Conservation (phyloP, 2,888 invertebrate genomes). For the Sarcophaga variegata region DNA sequence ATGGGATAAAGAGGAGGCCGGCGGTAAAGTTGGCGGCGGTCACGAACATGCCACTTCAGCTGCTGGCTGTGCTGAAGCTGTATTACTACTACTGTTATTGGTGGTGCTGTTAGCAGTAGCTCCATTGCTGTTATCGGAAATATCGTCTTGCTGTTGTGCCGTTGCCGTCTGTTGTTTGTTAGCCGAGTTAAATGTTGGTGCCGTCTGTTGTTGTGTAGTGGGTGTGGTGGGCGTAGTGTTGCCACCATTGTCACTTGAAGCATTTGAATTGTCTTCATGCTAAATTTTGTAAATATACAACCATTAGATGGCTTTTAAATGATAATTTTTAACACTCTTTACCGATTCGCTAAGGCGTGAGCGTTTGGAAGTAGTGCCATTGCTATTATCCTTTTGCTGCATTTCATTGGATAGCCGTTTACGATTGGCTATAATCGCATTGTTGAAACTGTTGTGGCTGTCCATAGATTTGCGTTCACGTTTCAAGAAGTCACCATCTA, state of each 20-base stretch:
- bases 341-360: slow-evolving; percentile 80
- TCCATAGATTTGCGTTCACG: slow-evolving; percentile 87
- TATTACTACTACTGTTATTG: slow-evolving; percentile 64
- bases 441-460: slow-evolving; percentile 80
- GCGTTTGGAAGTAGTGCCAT: slow-evolving; percentile 71
- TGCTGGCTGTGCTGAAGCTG: slow-evolving; percentile 72
- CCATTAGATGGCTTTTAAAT: background rate
- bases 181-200: slow-evolving; percentile 73
- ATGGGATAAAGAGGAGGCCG: slow-evolving; percentile 60
- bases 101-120: slow-evolving; percentile 61
- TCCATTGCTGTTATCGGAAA: slow-evolving; percentile 54
- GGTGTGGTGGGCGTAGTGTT: slow-evolving; percentile 76
- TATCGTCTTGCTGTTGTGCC: slow-evolving; percentile 54
- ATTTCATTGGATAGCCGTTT: slow-evolving; percentile 81
- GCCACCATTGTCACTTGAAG: slow-evolving; percentile 75
- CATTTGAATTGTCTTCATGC: slow-evolving; percentile 80
- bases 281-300: slow-evolving; percentile 39
- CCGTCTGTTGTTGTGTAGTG: slow-evolving; percentile 74
- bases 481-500: slow-evolving; percentile 87
- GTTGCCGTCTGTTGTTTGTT: slow-evolving; percentile 45
- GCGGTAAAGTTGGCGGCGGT: slow-evolving; percentile 76
- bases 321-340: slow-evolving; percentile 59
- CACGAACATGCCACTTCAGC: slow-evolving; percentile 82
- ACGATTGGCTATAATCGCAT: slow-evolving; percentile 78
- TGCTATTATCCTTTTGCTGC: slow-evolving; percentile 72